phyloP scores from a whole-genome alignment of 2,797 vertebrate species.

The Epinephelus awoara region DNA sequence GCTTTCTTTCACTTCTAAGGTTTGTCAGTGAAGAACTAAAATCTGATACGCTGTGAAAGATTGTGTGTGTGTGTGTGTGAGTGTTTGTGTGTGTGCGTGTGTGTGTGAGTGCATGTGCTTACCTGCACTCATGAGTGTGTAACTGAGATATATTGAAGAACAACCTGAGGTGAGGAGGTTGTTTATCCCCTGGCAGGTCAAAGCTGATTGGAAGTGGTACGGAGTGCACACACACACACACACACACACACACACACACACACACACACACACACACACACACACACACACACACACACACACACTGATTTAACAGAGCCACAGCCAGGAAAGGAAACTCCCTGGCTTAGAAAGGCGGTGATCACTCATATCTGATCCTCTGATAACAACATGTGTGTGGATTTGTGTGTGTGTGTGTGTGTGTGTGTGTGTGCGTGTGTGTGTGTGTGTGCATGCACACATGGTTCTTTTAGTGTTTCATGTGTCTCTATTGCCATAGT shows the following conservation, averaged over 20 bases:
- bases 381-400: conserved; percentile 56
- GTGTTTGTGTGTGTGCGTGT: neutral
- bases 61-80: neutral
- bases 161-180: conserved; percentile 34
- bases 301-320: conserved; percentile 24
- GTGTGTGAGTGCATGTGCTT: conserved; percentile 21
- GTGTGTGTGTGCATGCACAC: neutral
- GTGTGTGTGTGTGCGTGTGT: conserved; percentile 34
- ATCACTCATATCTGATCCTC: conserved; percentile 72
- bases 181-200: conserved; percentile 40
- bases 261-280: conserved; percentile 16
- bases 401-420: conserved; percentile 13
- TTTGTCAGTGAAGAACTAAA: conserved; percentile 12
- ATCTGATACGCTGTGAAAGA: conserved; percentile 27
- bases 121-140: conserved; percentile 18
- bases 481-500: conserved; percentile 41
- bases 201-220: conserved; percentile 42
- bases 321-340: conserved; percentile 69
- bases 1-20: conserved; percentile 36
- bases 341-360: conserved; percentile 57
- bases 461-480: conserved; percentile 11
- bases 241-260: conserved; percentile 34
- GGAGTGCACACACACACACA: neutral
- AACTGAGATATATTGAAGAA: conserved; percentile 41
- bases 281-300: conserved; percentile 24